Evolutionary conservation across 2,888 invertebrate genomes (phyloP).

Genomic region (Fissipunctia ypsillon): DNA sequence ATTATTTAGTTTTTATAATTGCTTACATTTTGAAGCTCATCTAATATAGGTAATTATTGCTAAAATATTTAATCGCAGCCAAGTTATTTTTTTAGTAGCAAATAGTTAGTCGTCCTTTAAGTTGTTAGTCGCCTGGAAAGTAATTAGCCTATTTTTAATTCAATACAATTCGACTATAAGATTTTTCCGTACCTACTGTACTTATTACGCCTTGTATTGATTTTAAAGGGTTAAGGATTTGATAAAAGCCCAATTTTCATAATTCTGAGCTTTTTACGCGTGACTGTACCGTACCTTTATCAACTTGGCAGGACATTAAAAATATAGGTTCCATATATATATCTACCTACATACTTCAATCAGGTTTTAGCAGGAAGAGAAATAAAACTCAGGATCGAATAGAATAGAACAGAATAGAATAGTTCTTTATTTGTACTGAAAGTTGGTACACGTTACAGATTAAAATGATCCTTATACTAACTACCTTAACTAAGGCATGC

Average conservation of each 20-base stretch:
- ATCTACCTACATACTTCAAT: background rate
- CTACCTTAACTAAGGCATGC: too few species aligned
- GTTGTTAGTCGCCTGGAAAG: too few species aligned
- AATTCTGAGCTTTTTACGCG: background rate
- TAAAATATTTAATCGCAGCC: too few species aligned
- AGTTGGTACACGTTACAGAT: too few species aligned
- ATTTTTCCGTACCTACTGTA: constrained; percentile 14
- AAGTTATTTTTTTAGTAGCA: too few species aligned
- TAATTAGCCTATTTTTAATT: constrained; percentile 41
- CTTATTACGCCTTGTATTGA: background rate
- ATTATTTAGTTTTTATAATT: too few species aligned
- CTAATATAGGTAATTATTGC: too few species aligned
- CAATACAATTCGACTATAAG: background rate
- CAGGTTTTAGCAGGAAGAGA: background rate
- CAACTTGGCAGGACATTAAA: background rate
- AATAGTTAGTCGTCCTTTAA: too few species aligned
- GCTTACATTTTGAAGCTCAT: too few species aligned
- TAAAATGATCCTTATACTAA: too few species aligned
- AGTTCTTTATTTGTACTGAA: too few species aligned
- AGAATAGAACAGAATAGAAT: too few species aligned
- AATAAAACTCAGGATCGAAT: constrained; percentile 24
- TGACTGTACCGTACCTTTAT: constrained; percentile 21
- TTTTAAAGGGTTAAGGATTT: background rate
- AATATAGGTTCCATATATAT: background rate
- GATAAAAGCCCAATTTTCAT: background rate